phyloP scores from a whole-genome alignment of 2,797 vertebrate genomes.

The Sylvia borin region DNA sequence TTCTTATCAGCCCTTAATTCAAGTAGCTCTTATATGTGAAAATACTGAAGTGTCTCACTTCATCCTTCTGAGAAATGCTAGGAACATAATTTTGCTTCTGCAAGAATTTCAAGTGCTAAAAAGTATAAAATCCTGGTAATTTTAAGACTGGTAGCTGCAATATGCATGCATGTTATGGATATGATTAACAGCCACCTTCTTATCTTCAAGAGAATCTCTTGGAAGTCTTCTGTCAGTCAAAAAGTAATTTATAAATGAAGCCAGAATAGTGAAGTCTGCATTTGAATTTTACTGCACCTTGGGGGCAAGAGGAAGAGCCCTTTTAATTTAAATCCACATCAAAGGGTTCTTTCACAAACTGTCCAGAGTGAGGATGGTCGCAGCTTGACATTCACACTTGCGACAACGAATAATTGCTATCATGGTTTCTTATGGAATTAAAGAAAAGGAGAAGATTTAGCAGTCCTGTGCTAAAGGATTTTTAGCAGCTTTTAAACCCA shows the following conservation, averaged over 20 bases:
- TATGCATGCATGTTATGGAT: neutral
- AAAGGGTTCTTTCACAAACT: neutral
- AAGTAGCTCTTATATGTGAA: neutral
- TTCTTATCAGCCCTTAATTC: neutral
- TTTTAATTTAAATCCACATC: constrained; percentile 1
- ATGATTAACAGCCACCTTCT: constrained; percentile 6
- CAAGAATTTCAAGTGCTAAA: constrained; percentile 16
- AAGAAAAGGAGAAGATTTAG: neutral
- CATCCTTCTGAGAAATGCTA: neutral
- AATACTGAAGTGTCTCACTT: neutral
- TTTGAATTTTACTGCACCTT: neutral
- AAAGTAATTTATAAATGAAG: neutral
- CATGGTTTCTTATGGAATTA: neutral
- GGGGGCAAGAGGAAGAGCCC: neutral
- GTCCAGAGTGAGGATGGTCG: neutral
- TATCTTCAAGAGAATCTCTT: constrained; percentile 14
- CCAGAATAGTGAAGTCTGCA: neutral
- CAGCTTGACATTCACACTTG: neutral
- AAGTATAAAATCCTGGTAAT: constrained; percentile 1
- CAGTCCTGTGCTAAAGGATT: neutral
- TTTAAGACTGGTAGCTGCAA: neutral
- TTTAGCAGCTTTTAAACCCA: neutral
- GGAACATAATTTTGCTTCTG: neutral
- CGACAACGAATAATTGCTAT: neutral
- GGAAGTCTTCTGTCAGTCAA: neutral